phyloP scores from a whole-genome alignment of 2,888 invertebrate genomes.

The Hypercompe scribonia region DNA sequence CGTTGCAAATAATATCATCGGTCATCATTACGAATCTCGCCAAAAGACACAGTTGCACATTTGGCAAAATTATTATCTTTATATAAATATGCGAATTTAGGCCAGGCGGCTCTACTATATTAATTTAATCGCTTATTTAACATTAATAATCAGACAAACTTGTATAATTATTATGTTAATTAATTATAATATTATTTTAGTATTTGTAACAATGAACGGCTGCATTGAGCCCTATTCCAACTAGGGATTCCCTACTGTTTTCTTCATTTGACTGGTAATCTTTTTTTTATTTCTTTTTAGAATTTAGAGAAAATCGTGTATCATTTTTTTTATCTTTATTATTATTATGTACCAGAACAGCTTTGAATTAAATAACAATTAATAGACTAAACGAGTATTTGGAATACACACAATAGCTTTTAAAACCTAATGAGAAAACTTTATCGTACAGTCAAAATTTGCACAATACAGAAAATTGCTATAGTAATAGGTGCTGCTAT shows the following conservation, averaged over 20 bases:
- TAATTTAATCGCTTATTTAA: constrained; percentile 6
- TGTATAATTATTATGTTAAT: not conserved
- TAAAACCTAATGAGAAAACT: no score
- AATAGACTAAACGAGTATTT: not conserved
- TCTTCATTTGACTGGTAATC: not conserved
- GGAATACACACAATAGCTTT: not conserved
- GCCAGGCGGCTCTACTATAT: constrained; percentile 25
- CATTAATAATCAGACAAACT: constrained; percentile 16
- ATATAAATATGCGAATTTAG: constrained; percentile 36
- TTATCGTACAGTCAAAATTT: no score
- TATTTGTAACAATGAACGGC: no score
- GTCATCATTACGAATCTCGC: constrained; percentile 61
- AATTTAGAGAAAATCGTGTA: not conserved
- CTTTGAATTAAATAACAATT: not conserved
- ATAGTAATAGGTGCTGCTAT: no score
- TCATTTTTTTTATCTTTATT: not conserved
- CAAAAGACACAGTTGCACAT: constrained; percentile 53
- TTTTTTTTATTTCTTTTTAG: not conserved
- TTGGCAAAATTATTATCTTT: constrained; percentile 48
- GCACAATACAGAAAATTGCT: no score
- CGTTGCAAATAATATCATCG: constrained; percentile 61
- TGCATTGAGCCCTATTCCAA: not conserved
- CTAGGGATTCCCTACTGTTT: not conserved
- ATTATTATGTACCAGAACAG: not conserved
- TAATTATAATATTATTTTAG: not conserved